Percentiles rank a stretch among this genome's conserved stretches.
phyloP scores from a whole-genome alignment of 2,888 invertebrate species.

The Drosophila peninsularis region DNA sequence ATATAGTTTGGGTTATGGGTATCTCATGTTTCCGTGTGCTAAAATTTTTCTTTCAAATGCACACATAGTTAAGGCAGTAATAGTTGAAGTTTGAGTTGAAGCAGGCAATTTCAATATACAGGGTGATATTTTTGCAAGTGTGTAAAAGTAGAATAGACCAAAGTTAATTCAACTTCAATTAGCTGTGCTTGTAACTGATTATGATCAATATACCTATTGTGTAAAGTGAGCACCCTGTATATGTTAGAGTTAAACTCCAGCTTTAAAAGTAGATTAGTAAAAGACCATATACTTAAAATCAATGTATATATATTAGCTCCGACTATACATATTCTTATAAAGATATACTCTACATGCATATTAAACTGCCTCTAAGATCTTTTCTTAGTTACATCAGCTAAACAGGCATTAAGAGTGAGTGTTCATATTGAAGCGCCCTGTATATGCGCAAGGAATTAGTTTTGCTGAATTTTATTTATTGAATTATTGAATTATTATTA shows the following conservation, averaged over 20 bases:
- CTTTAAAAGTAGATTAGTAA: no score
- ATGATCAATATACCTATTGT: no score
- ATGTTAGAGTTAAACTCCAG: no score
- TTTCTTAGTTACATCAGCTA: no score
- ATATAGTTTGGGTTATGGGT: conserved; percentile 16
- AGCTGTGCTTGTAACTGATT: background rate
- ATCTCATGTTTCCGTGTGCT: conserved; percentile 65
- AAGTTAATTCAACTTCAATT: background rate
- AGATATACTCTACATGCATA: no score
- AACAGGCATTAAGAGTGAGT: no score
- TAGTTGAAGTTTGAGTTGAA: conserved; percentile 35
- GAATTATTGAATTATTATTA: no score
- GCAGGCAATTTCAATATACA: conserved; percentile 31
- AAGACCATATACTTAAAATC: no score
- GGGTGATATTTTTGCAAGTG: conserved; percentile 31
- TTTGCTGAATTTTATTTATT: background rate
- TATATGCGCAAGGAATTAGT: background rate
- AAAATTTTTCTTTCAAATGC: conserved; percentile 65
- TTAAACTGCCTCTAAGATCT: no score
- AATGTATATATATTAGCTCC: no score
- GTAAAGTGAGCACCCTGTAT: background rate
- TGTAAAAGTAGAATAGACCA: background rate
- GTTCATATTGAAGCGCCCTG: background rate
- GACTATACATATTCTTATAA: no score
- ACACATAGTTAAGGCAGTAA: conserved; percentile 65